A percentile compares a stretch with the other conserved stretches of the same genome.
Evolutionary conservation across 1,140 invertebrate genomes (phyloP).

Genomic region (Euwallacea fornicatus): DNA sequence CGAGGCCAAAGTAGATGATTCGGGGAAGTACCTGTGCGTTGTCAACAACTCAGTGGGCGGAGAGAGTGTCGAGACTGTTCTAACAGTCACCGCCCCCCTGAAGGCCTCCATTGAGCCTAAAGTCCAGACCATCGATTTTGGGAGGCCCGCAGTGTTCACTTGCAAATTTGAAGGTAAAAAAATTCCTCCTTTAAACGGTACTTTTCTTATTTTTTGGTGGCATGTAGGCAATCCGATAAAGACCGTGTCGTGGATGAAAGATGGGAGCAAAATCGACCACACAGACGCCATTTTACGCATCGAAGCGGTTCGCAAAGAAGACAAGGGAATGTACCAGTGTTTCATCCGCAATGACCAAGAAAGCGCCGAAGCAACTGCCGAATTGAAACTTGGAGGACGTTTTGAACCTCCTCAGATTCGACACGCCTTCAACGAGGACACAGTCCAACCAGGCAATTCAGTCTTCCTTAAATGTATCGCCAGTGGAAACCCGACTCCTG

Average conservation of each 20-base stretch:
- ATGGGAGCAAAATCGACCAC: constrained; percentile 80
- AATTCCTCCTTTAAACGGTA: background rate
- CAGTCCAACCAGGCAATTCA: constrained; percentile 73
- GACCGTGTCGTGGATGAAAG: constrained; percentile 89
- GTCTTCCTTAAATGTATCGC: constrained; percentile 73
- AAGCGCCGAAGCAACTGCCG: constrained; percentile 87
- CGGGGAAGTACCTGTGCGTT: constrained; percentile 91
- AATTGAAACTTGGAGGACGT: constrained; percentile 89
- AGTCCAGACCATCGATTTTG: constrained; percentile 90
- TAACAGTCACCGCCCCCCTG: constrained; percentile 89
- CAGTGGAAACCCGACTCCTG: constrained; percentile 89
- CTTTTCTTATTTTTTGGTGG: background rate
- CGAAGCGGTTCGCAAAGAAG: constrained; percentile 88
- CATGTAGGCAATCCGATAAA: constrained; percentile 52
- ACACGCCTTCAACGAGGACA: constrained; percentile 83
- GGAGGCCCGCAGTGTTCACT: constrained; percentile 84
- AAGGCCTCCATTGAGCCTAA: constrained; percentile 85
- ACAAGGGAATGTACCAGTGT: constrained; percentile 98
- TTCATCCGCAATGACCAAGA: constrained; percentile 93
- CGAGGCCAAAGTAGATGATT: constrained; percentile 87
- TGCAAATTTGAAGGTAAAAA: constrained; percentile 86
- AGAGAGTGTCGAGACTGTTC: constrained; percentile 87
- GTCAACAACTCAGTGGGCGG: constrained; percentile 93
- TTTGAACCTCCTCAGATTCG: constrained; percentile 88
- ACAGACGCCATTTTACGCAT: constrained; percentile 80